Percentiles rank a stretch among this genome's conserved stretches.
Evolutionary conservation across 2,113 vertebrate species (phyloP).

Genomic region (Peromyscus californicus): DNA sequence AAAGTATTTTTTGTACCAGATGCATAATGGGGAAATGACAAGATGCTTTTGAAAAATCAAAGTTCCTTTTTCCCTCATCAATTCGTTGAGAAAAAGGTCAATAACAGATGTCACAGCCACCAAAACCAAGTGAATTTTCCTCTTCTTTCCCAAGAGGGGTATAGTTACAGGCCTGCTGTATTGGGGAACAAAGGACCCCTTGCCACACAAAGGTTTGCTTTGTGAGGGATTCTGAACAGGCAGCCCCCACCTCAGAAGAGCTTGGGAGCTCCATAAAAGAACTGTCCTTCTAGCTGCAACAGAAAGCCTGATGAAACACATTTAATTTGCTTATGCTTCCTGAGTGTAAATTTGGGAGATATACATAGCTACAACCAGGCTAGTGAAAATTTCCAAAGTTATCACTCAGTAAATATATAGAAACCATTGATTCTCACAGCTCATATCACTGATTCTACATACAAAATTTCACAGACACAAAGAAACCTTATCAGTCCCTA

Average conservation of each 20-base stretch:
- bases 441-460: not conserved
- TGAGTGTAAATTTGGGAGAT: not conserved
- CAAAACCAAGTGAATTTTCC: not conserved
- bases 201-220: not conserved
- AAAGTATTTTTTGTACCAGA: not conserved
- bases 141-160: not conserved
- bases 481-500: not conserved
- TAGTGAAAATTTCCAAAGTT: not conserved
- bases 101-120: not conserved
- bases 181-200: not conserved
- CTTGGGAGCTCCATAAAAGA: too few species aligned
- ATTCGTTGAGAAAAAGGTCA: not conserved
- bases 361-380: not conserved
- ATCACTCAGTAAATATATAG: not conserved
- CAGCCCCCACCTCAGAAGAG: not conserved
- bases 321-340: not conserved
- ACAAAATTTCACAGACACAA: not conserved
- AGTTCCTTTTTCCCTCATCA: not conserved
- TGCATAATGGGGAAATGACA: not conserved
- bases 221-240: not conserved
- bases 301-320: not conserved
- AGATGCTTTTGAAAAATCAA: not conserved
- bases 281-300: not conserved
- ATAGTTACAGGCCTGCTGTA: not conserved
- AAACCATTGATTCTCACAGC: not conserved